Base-by-base conservation (phyloP, 2,797 vertebrate species). In the Carduelis carduelis region DNA sequence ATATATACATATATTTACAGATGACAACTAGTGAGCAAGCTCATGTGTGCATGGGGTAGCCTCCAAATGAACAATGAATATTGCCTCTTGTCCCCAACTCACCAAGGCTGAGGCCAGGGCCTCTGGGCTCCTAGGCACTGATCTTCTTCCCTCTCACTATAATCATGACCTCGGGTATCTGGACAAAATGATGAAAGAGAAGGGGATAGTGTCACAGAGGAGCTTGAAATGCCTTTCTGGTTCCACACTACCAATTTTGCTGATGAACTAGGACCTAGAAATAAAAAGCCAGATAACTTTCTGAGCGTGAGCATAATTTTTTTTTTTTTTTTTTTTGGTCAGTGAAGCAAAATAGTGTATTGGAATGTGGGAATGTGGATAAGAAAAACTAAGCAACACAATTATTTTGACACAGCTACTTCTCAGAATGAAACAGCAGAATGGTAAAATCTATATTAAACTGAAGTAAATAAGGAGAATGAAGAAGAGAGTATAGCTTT, bases 71-170 rank as follows among this genome's bases (percentile, higher is more conserved):
- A 11, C 15, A 65, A 13, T 12, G 13, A 32, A 39, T 52, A n/a
- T 52, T 35, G 1, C 5, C 39, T 27, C 55, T 27, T 52, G 22
- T 56, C 5, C 13, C 10, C 28, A 65, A 0, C 6, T 72, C 34
- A 64, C 6, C 26, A 65, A 12, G 34, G 26, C 14, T 52, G 20
- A 23, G 44, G 18, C 4, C 24, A 46, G 11, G 8, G 4, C 64
- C 63, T 63, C 27, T 39, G 16, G 14, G 14, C 8, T 70, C 13
- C 22, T 37, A 32, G 7, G 7, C 12, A 18, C 21, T 19, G 28
- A 2, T 53, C 1, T 8, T 37, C 10, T 37, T 37, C 12, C 20
- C 8, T 50, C 16, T 74, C 3, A 1, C 14, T 32, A 8, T 37
- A 24, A 23, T 30, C 14, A 24, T n/a, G 23, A 44, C 4, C 2